phyloP scores from a whole-genome alignment of 2,888 invertebrate species.

The Tortrix viridana region DNA sequence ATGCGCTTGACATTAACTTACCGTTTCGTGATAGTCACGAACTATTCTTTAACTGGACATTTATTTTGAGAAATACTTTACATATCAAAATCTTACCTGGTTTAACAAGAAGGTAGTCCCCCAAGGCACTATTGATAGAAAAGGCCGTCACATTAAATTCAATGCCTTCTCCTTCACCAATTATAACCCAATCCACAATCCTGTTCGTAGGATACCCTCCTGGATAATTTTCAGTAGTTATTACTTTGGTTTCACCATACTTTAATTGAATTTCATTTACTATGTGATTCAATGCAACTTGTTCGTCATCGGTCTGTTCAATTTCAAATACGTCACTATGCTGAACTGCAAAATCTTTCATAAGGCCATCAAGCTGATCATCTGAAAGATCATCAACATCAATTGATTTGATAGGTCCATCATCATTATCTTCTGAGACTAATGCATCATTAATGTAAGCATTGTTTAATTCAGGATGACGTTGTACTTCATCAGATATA shows the following conservation, averaged over 20 bases:
- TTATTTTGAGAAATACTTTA: too few relatives aligned
- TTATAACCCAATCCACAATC: slow-evolving; percentile 66
- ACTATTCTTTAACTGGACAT: too few relatives aligned
- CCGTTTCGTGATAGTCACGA: too few relatives aligned
- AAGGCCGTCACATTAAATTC: slow-evolving; percentile 74
- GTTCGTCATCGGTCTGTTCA: background rate
- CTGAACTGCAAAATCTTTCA: slow-evolving; percentile 26
- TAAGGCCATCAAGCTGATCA: slow-evolving; percentile 15
- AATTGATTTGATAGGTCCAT: slow-evolving; percentile 5
- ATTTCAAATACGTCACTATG: slow-evolving; percentile 17
- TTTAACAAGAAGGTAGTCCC: slow-evolving; percentile 71
- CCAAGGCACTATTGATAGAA: slow-evolving; percentile 60
- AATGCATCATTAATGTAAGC: slow-evolving; percentile 21
- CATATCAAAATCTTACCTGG: slow-evolving; percentile 63
- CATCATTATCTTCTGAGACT: slow-evolving; percentile 2
- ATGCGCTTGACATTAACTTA: too few relatives aligned
- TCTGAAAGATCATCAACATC: slow-evolving; percentile 18
- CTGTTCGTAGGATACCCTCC: slow-evolving; percentile 60
- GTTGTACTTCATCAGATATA: too few relatives aligned
- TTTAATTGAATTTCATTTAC: slow-evolving; percentile 50
- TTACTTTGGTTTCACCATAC: slow-evolving; percentile 52
- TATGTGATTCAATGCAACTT: slow-evolving; percentile 9
- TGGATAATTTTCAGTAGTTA: slow-evolving; percentile 67
- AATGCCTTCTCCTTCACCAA: slow-evolving; percentile 70
- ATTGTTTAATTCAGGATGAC: too few relatives aligned